Base-by-base conservation (phyloP, 1,140 invertebrate genomes). In the Drosophila sechellia region DNA sequence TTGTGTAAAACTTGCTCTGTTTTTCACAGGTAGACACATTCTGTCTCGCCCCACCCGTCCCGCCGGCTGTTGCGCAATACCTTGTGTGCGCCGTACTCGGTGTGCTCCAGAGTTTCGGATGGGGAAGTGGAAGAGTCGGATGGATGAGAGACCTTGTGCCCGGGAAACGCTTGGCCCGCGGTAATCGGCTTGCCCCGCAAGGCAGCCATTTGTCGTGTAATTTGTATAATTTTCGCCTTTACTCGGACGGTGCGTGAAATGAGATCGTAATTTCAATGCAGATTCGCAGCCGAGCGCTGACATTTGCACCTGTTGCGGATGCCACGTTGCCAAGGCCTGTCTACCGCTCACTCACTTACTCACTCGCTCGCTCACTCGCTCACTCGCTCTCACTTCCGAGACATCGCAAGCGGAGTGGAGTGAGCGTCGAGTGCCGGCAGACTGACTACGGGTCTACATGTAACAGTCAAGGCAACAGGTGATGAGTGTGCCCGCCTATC, bases 1-100 rank as follows among this genome's bases (percentile, higher is more conserved):
- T 86, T 66, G 40, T 85, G 80, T 81, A 84, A 61, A 77, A 58
- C 55, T 43, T 27, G 58, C 31, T 39, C 42, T 65, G 53, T 63
- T 49, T 50, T 22, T 45, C 31, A 25, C 46, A 34, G 65, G 59
- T 64, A 58, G 65, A 49, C 31, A 53, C 20, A 25, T 53, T 59
- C 40, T 22, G 20, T 3, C 2, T 68, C 43, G 35, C 45, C 42
- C 20, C 12, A 6, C 8, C 5, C 8, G 35, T 37, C 42, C 20
- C n/a, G 10, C 8, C 5, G 6, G 49, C 15, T 22, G 66, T 71
- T 71, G 35, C 63, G 63, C 35, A 68, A 68, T 68, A 20, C 6
- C 3, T 10, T 8, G 31, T 4, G 17, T 45, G 10, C 5, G 37
- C 5, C 40, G 31, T 10, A 17, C 17, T 17, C 17, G 17, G 8